These are phyloP conservation scores for Tenthredo livida DNA, from an alignment of 2,888 invertebrate genomes.

Conservation along the genomic window DNA sequence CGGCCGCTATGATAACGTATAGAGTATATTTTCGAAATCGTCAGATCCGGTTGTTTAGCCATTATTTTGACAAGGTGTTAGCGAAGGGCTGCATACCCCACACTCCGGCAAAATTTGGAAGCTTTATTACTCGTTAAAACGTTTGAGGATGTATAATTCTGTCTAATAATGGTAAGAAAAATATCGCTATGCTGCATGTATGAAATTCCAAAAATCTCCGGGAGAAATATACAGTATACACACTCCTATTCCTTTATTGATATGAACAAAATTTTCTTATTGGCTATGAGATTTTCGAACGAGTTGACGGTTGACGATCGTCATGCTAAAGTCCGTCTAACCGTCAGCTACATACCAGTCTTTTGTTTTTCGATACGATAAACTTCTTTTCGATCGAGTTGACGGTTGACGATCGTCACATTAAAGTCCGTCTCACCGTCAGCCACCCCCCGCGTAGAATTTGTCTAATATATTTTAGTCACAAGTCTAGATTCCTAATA, in stretches of 20 bases:
- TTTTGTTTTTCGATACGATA: no score
- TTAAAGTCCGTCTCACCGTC: not conserved
- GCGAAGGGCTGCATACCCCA: not conserved
- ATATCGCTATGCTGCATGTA: no score
- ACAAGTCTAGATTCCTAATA: not conserved
- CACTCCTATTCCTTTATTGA: no score
- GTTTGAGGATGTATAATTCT: not conserved
- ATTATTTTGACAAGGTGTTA: not conserved
- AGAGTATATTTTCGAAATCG: not conserved
- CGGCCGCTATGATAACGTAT: not conserved
- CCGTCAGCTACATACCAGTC: not conserved
- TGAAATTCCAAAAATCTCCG: no score
- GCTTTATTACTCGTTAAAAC: not conserved
- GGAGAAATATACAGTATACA: no score
- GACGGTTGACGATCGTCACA: not conserved
- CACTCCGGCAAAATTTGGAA: not conserved
- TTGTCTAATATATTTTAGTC: not conserved
- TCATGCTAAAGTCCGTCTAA: not conserved
- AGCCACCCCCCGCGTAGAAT: not conserved
- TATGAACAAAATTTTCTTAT: not conserved
- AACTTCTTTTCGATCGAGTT: not conserved
- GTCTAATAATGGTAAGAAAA: not conserved
- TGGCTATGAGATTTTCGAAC: not conserved
- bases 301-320: not conserved
- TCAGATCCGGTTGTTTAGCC: not conserved